Conservation (phyloP, 2,113 vertebrate species). For the Felis chaus region DNA sequence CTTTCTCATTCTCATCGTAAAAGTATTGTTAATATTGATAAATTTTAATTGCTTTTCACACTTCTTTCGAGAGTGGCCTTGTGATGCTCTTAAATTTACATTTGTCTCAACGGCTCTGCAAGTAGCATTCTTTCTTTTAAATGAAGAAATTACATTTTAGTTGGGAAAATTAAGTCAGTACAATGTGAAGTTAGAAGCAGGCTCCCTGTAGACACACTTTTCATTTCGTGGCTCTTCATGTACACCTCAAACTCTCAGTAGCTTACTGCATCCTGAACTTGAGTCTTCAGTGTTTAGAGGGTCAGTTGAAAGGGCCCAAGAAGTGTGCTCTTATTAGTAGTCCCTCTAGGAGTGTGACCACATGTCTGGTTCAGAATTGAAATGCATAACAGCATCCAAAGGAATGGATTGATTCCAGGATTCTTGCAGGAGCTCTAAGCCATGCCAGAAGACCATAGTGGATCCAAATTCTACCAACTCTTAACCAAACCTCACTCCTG, state of each 20-base stretch:
- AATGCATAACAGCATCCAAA: not conserved
- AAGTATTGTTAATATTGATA: slow-evolving; percentile 51
- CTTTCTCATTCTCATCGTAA: slow-evolving; percentile 65
- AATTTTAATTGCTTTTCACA: slow-evolving; percentile 70
- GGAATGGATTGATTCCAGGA: not conserved
- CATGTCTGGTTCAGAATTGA: slow-evolving; percentile 18
- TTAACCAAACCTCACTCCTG: not conserved
- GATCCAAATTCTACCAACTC: not conserved
- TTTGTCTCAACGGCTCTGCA: slow-evolving; percentile 5
- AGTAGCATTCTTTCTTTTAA: slow-evolving; percentile 61
- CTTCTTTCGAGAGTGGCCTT: slow-evolving; percentile 51
- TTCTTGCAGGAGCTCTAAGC: not conserved
- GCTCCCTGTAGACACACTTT: not conserved
- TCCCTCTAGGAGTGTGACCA: not conserved
- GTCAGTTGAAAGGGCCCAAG: not conserved
- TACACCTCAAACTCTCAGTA: not conserved
- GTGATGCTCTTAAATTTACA: slow-evolving; percentile 54
- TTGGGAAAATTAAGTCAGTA: slow-evolving; percentile 25
- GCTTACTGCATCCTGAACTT: not conserved
- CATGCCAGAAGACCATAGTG: not conserved
- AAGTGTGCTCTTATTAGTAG: not conserved
- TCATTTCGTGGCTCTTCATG: not conserved
- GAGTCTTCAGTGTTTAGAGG: not conserved
- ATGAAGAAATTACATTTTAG: slow-evolving; percentile 18
- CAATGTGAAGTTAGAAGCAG: not conserved